phyloP scores from a whole-genome alignment of 2,797 vertebrate genomes.

The Stomatorhinus walkeri region DNA sequence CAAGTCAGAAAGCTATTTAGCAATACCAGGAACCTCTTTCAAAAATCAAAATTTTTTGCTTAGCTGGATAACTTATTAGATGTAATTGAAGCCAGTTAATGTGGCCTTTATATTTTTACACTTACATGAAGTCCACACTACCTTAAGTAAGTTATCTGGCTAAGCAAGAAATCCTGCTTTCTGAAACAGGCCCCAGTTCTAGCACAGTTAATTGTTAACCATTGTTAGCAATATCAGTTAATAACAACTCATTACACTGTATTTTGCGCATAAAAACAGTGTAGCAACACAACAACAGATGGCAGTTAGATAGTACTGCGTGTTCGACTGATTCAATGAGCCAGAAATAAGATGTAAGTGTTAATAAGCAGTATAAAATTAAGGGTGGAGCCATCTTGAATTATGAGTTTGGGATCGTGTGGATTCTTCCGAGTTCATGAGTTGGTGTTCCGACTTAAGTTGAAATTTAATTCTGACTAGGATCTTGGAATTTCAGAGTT shows the following conservation, averaged over 20 bases:
- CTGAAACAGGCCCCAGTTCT: background rate
- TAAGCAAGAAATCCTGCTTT: background rate
- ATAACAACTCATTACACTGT: background rate
- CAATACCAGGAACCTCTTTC: background rate
- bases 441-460: background rate
- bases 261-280: background rate
- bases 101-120: background rate
- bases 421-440: background rate
- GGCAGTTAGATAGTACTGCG: background rate
- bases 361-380: background rate
- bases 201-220: background rate
- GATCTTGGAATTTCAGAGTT: background rate
- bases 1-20: background rate
- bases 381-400: background rate
- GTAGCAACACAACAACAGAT: background rate
- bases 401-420: background rate
- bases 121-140: background rate
- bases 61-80: background rate
- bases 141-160: background rate
- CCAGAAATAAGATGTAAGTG: background rate
- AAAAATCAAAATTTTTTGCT: background rate
- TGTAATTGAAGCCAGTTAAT: background rate
- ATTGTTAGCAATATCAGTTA: background rate
- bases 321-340: background rate
- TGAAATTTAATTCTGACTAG: background rate